phyloP scores from a whole-genome alignment of 2,888 invertebrate species.

The Idaea biselata region DNA sequence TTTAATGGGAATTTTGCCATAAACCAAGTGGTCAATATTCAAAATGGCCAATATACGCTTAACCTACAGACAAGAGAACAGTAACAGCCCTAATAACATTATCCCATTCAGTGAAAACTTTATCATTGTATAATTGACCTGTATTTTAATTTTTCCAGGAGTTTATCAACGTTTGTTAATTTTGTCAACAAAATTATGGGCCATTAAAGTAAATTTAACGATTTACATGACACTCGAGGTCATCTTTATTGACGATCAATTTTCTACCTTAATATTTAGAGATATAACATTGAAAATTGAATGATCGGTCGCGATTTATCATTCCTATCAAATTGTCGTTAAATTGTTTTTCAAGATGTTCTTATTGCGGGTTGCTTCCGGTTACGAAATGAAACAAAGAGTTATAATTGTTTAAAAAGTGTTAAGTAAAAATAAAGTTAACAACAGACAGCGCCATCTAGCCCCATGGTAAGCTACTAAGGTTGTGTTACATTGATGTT shows the following conservation, averaged over 20 bases:
- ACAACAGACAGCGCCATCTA: too few relatives aligned
- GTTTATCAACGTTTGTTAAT: conserved; percentile 29
- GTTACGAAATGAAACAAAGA: neutral
- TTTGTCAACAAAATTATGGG: conserved; percentile 38
- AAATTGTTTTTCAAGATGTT: conserved; percentile 19
- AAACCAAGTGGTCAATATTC: too few relatives aligned
- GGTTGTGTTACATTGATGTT: too few relatives aligned
- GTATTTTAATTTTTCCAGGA: conserved; percentile 16
- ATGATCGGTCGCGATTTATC: conserved; percentile 13
- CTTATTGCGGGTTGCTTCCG: neutral
- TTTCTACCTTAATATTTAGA: neutral
- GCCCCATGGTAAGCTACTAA: too few relatives aligned
- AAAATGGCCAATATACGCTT: neutral
- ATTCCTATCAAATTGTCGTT: conserved; percentile 48
- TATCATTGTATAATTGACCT: conserved; percentile 6
- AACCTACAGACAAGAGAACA: neutral
- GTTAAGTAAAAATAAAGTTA: too few relatives aligned
- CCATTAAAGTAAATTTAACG: conserved; percentile 53
- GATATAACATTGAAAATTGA: neutral
- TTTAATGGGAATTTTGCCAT: too few relatives aligned
- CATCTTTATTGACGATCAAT: conserved; percentile 33
- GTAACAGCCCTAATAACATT: neutral
- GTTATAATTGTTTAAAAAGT: too few relatives aligned
- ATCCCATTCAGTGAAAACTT: neutral
- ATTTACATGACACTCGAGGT: conserved; percentile 47